Percentiles rank a stretch among this genome's conserved stretches.
Evolutionary conservation across 2,888 invertebrate genomes (phyloP).

Genomic region (Quadroppia sp.): DNA sequence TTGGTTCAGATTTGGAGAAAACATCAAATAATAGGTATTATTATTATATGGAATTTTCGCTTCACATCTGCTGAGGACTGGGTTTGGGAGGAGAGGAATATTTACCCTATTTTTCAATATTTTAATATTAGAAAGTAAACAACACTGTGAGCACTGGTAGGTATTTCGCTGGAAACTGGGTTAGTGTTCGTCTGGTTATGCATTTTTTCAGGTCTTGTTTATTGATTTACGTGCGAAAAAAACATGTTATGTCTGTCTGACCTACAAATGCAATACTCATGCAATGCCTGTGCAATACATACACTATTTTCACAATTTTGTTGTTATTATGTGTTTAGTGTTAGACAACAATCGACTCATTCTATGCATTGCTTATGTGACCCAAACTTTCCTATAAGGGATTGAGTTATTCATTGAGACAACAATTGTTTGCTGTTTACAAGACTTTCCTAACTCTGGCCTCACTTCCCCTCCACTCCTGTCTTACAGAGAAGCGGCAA

Average conservation of each 20-base stretch:
- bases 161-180: conserved; percentile 12
- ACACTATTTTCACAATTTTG: conserved; percentile 11
- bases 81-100: not conserved
- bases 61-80: conserved; percentile 15
- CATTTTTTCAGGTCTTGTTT: conserved; percentile 31
- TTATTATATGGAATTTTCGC: not conserved
- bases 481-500: conserved; percentile 8
- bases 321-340: conserved; percentile 5
- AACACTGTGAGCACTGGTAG: conserved; percentile 7
- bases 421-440: conserved; percentile 39
- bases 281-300: conserved; percentile 22
- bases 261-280: too few species aligned
- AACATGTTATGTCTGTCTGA: conserved; percentile 37
- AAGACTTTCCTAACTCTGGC: conserved; percentile 10
- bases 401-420: conserved; percentile 36
- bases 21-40: not conserved
- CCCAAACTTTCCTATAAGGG: conserved; percentile 24
- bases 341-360: conserved; percentile 21
- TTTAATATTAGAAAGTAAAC: conserved; percentile 32
- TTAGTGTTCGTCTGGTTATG: conserved; percentile 35
- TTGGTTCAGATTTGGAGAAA: too few species aligned
- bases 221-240: conserved; percentile 36
- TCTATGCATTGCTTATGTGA: not conserved
- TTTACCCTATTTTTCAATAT: conserved; percentile 32
- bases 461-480: conserved; percentile 23